Evolutionary conservation across 2,797 vertebrate species (phyloP).

Genomic region (Amblyopsis hoosieri): DNA sequence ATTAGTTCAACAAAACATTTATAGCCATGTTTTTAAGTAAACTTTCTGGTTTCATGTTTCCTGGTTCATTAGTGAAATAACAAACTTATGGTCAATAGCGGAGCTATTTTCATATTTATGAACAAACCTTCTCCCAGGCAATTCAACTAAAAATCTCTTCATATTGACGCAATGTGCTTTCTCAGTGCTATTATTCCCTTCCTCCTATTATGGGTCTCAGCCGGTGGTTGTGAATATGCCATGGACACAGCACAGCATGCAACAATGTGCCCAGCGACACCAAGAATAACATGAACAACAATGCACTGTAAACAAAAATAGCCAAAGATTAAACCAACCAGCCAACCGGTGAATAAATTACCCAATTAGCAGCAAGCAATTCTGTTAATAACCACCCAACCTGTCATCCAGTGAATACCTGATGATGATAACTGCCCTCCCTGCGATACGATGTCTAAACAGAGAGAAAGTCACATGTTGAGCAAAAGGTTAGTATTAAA

Average conservation of each 20-base stretch:
- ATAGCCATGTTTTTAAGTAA: too few species aligned
- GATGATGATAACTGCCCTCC: constrained; percentile 83
- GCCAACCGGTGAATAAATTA: constrained; percentile 16
- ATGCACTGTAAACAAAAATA: constrained; percentile 15
- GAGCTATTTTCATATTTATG: too few species aligned
- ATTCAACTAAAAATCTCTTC: too few species aligned
- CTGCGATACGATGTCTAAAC: constrained; percentile 82
- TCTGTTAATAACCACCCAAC: not conserved
- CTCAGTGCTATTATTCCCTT: not conserved
- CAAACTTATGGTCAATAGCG: too few species aligned
- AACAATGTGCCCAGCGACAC: constrained; percentile 49
- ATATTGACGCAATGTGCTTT: too few species aligned
- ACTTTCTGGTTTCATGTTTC: too few species aligned
- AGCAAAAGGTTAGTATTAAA: constrained; percentile 6
- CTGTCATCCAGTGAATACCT: constrained; percentile 68
- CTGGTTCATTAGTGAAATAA: too few species aligned
- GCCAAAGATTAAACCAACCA: constrained; percentile 25
- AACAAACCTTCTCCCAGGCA: too few species aligned
- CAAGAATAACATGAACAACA: constrained; percentile 23
- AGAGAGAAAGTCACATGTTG: constrained; percentile 52
- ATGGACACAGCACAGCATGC: constrained; percentile 60
- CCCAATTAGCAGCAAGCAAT: not conserved
- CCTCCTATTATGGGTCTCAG: constrained; percentile 26
- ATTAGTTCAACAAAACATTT: too few species aligned
- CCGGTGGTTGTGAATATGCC: constrained; percentile 38